phyloP scores from a whole-genome alignment of 1,140 invertebrate species.

The Hylaeus anthracinus region DNA sequence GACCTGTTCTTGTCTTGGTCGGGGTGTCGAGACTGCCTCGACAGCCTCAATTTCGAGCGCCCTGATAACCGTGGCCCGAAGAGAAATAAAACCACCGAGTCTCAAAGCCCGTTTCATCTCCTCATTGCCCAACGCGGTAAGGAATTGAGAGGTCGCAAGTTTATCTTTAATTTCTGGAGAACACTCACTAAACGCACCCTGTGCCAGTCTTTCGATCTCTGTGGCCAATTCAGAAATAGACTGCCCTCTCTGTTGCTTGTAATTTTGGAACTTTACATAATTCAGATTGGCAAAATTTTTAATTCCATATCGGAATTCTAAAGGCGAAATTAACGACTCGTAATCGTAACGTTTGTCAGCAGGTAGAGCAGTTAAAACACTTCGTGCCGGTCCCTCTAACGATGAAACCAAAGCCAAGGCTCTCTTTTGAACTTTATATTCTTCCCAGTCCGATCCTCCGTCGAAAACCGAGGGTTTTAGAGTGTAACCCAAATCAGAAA shows the following conservation, averaged over 20 bases:
- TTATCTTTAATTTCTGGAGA: background rate
- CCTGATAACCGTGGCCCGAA: background rate
- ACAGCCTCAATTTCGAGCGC: background rate
- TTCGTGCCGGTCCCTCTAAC: too few relatives aligned
- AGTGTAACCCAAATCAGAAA: too few relatives aligned
- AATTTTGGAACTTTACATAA: background rate
- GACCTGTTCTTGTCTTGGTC: too few relatives aligned
- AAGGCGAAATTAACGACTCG: background rate
- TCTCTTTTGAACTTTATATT: too few relatives aligned
- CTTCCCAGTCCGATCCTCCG: too few relatives aligned
- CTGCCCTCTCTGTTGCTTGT: background rate
- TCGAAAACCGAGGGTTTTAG: too few relatives aligned
- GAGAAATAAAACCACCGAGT: background rate
- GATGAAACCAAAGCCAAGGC: too few relatives aligned
- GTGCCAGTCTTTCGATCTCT: background rate
- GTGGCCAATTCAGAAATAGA: background rate
- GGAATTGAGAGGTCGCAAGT: background rate
- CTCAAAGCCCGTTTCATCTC: background rate
- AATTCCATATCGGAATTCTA: background rate
- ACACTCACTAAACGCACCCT: background rate
- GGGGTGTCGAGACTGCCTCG: background rate
- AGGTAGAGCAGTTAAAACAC: too few relatives aligned
- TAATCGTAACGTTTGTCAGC: background rate
- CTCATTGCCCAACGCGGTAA: background rate
- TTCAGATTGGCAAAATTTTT: background rate